Evolutionary conservation across 2,113 vertebrate genomes (phyloP).

Genomic region (Paramormyrops kingsleyae): DNA sequence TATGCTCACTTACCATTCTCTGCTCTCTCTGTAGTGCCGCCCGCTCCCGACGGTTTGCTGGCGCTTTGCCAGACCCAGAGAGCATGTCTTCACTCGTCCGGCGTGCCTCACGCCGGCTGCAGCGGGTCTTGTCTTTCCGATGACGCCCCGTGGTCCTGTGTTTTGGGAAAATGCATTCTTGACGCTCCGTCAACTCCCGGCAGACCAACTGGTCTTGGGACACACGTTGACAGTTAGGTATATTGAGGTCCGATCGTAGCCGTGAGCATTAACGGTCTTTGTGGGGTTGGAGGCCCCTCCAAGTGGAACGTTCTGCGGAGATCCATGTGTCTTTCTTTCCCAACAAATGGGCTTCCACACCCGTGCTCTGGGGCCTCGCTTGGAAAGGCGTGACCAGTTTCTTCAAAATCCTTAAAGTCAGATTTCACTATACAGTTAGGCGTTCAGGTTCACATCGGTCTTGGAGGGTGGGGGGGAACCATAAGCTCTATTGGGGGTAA

Average conservation of each 20-base stretch:
- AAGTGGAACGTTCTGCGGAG: neutral
- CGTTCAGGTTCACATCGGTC: neutral
- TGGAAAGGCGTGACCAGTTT: neutral
- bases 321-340: neutral
- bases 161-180: neutral
- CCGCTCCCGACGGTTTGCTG: neutral
- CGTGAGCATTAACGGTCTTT: neutral
- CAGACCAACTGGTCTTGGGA: neutral
- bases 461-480: neutral
- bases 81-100: neutral
- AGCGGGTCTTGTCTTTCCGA: neutral
- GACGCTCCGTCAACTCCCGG: neutral
- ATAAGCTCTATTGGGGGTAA: neutral
- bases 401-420: conserved; percentile 10
- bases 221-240: neutral
- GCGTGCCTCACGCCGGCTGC: neutral
- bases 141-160: neutral
- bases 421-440: neutral
- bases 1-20: neutral
- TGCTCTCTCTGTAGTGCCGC: neutral
- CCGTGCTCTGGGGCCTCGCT: neutral
- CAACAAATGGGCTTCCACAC: neutral
- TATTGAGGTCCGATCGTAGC: neutral
- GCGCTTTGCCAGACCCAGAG: neutral
- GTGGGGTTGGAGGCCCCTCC: neutral